Evolutionary conservation across 2,797 vertebrate species (phyloP), one percentile per base, ranked within the genome.

Genomic region (Melanotaenia trifasciata): DNA sequence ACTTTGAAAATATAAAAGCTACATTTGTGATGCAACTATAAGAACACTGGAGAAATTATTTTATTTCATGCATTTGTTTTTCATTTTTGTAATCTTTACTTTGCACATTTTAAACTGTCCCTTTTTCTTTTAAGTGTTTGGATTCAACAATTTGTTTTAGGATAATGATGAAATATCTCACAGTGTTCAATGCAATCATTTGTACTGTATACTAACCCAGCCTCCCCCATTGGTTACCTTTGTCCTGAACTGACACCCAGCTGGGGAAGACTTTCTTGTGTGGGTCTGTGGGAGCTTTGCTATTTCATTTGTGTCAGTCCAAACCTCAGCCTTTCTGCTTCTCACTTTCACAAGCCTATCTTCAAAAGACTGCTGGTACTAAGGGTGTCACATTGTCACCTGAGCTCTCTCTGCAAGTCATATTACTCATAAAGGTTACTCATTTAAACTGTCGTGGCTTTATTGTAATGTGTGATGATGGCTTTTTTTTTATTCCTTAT

Each of bases 361-460:
- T 51, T 74, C 64, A 65, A 35, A 28, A 50, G 66, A 66, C 22
- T 38, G 50, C 72, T 83, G 54, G 61, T 81, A 67, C 79, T 54
- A 2, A 54, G 1, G 26, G 53, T 54, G 13, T 28, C 53, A 54
- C 11, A 56, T 56, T 30, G 79, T 74, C 71, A 75, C 69, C 35
- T 51, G 38, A 51, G 30, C 10, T 70, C 10, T 5, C 43, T 47
- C 70, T 51, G n/a, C n/a, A n/a, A 64, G 64, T 59, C 72, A 62
- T 62, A 82, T 85, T 76, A 81, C 77, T 78, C 65, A 64, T n/a
- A 64, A 35, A 14, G 8, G 59, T 75, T 69, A 53, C 75, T 83
- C 53, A 78, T 28, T 28, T n/a, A 8, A 6, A 30, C 14, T 45
- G 1, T 9, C 51, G 8, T 62, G 58, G 7, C 1, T 5, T 22